phyloP scores from a whole-genome alignment of 2,888 invertebrate genomes.

The Campopleginae sp. region DNA sequence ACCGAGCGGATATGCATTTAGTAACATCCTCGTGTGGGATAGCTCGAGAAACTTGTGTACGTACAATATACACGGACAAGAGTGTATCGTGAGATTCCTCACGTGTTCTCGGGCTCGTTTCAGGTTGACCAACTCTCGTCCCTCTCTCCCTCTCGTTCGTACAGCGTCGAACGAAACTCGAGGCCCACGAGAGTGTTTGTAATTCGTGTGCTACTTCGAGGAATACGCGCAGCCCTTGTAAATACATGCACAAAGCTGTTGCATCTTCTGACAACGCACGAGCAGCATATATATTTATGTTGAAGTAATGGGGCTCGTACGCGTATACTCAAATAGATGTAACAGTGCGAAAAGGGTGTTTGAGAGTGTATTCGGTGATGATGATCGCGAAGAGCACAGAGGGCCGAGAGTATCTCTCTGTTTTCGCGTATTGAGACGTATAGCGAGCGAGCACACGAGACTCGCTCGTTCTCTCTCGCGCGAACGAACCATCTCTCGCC shows the following conservation, averaged over 20 bases:
- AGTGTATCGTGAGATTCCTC: constrained; percentile 34
- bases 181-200: constrained; percentile 51
- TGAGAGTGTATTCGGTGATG: constrained; percentile 24
- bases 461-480: constrained; percentile 5
- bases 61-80: constrained; percentile 14
- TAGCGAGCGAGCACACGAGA: constrained; percentile 78
- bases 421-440: constrained; percentile 79
- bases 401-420: constrained; percentile 36
- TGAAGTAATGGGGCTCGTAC: neutral
- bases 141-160: constrained; percentile 14
- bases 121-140: constrained; percentile 55
- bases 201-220: constrained; percentile 54
- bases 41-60: constrained; percentile 25
- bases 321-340: constrained; percentile 21
- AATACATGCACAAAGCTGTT: constrained; percentile 45
- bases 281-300: neutral
- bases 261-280: neutral
- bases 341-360: constrained; percentile 45
- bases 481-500: constrained; percentile 52
- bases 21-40: constrained; percentile 54
- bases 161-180: constrained; percentile 39
- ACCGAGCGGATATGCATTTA: constrained; percentile 67
- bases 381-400: constrained; percentile 29
- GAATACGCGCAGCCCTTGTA: constrained; percentile 21
- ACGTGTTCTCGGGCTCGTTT: constrained; percentile 59